Conservation (phyloP, 1,140 invertebrate genomes). For the Gonioctena quinquepunctata region DNA sequence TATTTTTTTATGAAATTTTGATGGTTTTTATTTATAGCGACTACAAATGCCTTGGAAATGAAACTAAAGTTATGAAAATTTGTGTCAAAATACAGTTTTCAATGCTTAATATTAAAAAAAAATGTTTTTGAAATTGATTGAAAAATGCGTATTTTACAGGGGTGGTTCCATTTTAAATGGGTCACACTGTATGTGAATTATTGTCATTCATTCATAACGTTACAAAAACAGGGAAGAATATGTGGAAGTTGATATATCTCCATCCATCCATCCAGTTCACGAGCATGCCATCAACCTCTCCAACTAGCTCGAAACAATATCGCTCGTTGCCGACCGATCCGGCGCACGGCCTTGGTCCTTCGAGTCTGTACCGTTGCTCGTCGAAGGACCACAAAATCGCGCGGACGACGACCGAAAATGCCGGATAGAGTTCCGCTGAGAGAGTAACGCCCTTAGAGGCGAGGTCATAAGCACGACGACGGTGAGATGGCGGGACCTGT, state of each 20-base stretch:
- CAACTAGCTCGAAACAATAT: no score
- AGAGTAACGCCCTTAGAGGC: constrained; percentile 22
- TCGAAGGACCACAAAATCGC: neutral
- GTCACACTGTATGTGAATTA: no score
- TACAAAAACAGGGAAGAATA: neutral
- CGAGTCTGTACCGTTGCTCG: neutral
- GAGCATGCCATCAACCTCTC: neutral
- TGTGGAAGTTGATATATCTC: neutral
- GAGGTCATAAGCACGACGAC: constrained; percentile 27
- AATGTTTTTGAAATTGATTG: no score
- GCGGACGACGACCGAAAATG: constrained; percentile 1
- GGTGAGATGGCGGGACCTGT: neutral
- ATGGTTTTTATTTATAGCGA: no score
- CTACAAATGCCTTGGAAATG: no score
- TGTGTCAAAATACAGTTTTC: no score
- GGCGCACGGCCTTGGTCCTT: neutral
- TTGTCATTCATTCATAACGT: constrained; percentile 1
- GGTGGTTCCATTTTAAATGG: no score
- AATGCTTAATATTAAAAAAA: no score
- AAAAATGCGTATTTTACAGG: no score
- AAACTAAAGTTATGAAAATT: no score
- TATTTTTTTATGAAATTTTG: no score
- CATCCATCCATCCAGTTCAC: neutral
- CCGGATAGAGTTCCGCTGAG: constrained; percentile 6
- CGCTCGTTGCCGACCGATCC: no score